These are phyloP conservation scores for Lagodon rhomboides DNA, from an alignment of 2,797 vertebrate species.

Conservation along the genomic window DNA sequence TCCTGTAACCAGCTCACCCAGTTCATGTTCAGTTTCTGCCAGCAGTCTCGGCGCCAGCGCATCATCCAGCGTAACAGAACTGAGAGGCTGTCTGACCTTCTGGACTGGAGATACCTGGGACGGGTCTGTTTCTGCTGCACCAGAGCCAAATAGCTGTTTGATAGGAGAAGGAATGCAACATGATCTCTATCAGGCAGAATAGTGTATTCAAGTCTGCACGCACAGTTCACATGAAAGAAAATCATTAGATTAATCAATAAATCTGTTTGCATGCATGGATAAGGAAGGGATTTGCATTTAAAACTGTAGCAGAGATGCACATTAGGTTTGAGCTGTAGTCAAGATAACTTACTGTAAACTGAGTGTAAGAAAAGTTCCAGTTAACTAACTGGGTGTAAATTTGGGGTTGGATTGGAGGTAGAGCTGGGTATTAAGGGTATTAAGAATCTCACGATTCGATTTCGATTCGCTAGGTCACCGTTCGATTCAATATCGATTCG, in stretches of 20 bases:
- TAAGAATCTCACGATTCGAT: too few relatives aligned
- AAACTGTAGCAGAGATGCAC: neutral
- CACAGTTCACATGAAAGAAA: neutral
- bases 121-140: conserved; percentile 83
- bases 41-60: conserved; percentile 95
- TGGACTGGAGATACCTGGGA: conserved; percentile 97
- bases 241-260: neutral
- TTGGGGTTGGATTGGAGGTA: too few relatives aligned
- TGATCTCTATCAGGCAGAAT: neutral
- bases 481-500: too few relatives aligned
- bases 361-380: neutral
- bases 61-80: conserved; percentile 97
- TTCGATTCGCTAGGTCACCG: too few relatives aligned
- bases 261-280: neutral
- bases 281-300: neutral
- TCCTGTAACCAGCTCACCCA: conserved; percentile 97
- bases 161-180: neutral
- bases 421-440: too few relatives aligned
- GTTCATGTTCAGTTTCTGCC: conserved; percentile 95
- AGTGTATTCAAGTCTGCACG: neutral
- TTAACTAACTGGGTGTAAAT: too few relatives aligned
- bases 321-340: neutral
- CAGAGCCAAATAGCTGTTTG: neutral
- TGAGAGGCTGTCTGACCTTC: conserved; percentile 93
- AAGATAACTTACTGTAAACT: neutral